These are phyloP conservation scores for Stenichneumon culpator DNA, from an alignment of 2,888 invertebrate genomes.

Conservation along the genomic window DNA sequence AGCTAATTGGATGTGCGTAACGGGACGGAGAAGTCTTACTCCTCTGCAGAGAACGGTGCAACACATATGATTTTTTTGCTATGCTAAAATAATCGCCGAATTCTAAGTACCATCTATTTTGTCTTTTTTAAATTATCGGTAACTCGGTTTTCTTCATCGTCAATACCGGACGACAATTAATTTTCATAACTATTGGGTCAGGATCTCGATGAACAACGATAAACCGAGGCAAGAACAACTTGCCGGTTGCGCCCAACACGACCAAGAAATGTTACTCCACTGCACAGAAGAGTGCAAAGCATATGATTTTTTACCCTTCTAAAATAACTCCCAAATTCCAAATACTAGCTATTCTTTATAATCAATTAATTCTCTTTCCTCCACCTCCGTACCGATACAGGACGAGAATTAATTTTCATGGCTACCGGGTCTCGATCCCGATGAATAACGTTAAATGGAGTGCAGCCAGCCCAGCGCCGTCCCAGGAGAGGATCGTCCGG, in stretches of 20 bases:
- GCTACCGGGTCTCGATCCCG: conserved; percentile 72
- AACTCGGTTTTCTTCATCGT: not conserved
- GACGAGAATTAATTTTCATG: conserved; percentile 75
- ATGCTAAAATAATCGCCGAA: conserved; percentile 9
- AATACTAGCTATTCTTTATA: not conserved
- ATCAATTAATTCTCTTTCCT: not conserved
- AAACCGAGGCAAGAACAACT: too few relatives aligned
- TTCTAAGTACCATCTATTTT: not conserved
- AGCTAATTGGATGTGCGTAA: not conserved
- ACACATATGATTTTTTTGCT: not conserved
- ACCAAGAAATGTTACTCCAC: too few relatives aligned
- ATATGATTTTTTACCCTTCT: not conserved
- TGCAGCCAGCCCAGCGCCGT: conserved; percentile 26
- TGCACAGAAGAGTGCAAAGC: not conserved
- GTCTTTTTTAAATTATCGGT: not conserved
- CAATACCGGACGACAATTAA: too few relatives aligned
- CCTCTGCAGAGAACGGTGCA: conserved; percentile 4
- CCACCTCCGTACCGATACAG: not conserved
- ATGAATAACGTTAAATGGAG: conserved; percentile 76
- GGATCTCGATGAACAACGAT: too few relatives aligned
- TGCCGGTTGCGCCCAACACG: too few relatives aligned
- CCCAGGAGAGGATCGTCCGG: conserved; percentile 57
- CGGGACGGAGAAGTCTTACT: conserved; percentile 1
- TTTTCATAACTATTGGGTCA: too few relatives aligned
- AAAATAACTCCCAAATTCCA: conserved; percentile 3